A percentile compares a stretch with the other conserved stretches of the same genome.
These are phyloP conservation scores for Popillia japonica DNA, from an alignment of 1,140 invertebrate genomes.

Conservation along the genomic window DNA sequence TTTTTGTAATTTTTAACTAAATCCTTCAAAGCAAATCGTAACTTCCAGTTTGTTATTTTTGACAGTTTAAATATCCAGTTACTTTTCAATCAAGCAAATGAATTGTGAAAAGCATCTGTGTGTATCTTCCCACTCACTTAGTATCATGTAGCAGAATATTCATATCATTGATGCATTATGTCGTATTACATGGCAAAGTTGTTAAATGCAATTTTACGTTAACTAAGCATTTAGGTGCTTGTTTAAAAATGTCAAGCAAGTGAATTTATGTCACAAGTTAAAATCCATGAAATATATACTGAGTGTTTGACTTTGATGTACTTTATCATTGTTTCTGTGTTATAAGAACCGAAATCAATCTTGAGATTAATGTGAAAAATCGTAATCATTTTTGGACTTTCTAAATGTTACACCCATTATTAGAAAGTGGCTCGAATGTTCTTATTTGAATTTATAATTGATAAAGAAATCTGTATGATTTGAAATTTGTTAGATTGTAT, in stretches of 20 bases:
- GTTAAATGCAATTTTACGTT: conserved; percentile 10
- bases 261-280: conserved; percentile 14
- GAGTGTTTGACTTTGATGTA: conserved; percentile 26
- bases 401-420: not conserved
- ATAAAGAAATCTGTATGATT: not conserved
- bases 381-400: not conserved
- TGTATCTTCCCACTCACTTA: not conserved
- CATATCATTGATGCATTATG: conserved; percentile 9
- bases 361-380: not conserved
- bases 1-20: too few species aligned
- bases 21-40: too few species aligned
- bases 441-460: not conserved
- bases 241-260: not conserved
- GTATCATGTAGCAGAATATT: conserved; percentile 11
- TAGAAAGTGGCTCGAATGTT: not conserved
- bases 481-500: not conserved
- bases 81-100: too few species aligned
- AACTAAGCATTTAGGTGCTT: conserved; percentile 11
- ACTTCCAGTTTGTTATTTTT: too few species aligned
- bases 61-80: too few species aligned
- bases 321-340: not conserved
- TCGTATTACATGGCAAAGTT: not conserved
- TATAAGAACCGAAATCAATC: not conserved
- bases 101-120: not conserved
- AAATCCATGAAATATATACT: conserved; percentile 23